Evolutionary conservation across 2,888 invertebrate genomes (phyloP), one percentile per base, ranked within the genome.

Genomic region (Bursaphelenchus okinawaensis): DNA sequence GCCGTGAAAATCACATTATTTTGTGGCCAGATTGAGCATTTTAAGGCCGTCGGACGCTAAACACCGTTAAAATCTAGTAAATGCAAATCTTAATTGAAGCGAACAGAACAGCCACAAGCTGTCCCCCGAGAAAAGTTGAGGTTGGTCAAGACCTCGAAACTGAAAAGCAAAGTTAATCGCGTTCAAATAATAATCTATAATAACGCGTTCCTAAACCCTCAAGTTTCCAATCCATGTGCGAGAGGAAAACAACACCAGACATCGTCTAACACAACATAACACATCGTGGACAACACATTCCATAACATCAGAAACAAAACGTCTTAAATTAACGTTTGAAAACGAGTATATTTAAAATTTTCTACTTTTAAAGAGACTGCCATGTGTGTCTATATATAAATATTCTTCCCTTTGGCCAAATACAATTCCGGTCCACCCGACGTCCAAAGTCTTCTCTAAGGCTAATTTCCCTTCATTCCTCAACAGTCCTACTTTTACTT

Each of bases 391-490:
- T 40, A 40, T 40, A 40, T 40, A 16, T 40, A 40, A 16, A 16
- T n/a, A 12, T 40, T 40, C n/a, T 40, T 1, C 40, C n/a, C 40
- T n/a, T 16, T 40, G 40, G 40, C 40, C 40, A 40, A 4, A 40
- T 29, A 29, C 29, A 29, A n/a, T n/a, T n/a, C n/a, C n/a, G n/a
- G n/a, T 29, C 29, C 29, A 29, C 2, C 40, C 40, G n/a, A 40
- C 40, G 40, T n/a, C 40, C 12, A 4, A 40, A 40, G 40, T 16
- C 40, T 40, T 40, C 40, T 40, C n/a, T n/a, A 12, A 40, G n/a
- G 40, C 40, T 40, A 40, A 58, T 22, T 56, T 56, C 16, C n/a
- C 40, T 57, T 19, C 50, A 58, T 24, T 27, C 31, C n/a, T 29
- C 20, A 27, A 63, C 20, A 62, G 57, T 56, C 12, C 24, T 19